Evolutionary conservation across 1,140 invertebrate genomes (phyloP).

Genomic region (Drosophila subpulchrella): DNA sequence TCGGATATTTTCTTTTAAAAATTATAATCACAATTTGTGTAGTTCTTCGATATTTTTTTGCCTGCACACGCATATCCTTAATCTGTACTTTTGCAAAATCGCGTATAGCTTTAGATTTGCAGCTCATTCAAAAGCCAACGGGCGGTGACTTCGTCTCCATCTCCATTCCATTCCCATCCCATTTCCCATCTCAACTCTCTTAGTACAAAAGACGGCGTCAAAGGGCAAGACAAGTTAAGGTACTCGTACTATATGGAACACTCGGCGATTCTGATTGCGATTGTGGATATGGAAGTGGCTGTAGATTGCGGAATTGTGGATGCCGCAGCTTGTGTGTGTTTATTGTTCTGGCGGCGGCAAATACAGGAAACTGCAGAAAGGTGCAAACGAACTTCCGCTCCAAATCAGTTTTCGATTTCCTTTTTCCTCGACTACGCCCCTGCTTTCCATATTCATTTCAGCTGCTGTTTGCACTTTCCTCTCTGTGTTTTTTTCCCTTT

Average conservation of each 20-base stretch:
- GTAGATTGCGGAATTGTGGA: conserved; percentile 14
- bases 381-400: conserved; percentile 83
- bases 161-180: not conserved
- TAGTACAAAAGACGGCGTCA: conserved; percentile 66
- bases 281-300: conserved; percentile 21
- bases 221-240: conserved; percentile 74
- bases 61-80: conserved; percentile 39
- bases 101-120: conserved; percentile 69
- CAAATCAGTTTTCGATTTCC: conserved; percentile 83
- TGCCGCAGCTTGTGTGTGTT: conserved; percentile 34
- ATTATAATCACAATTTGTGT: too few relatives aligned
- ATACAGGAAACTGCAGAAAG: conserved; percentile 82
- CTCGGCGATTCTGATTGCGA: conserved; percentile 29
- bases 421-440: conserved; percentile 54
- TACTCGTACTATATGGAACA: conserved; percentile 35
- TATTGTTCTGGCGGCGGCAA: conserved; percentile 53
- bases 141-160: conserved; percentile 28
- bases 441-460: conserved; percentile 59
- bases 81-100: conserved; percentile 14
- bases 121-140: conserved; percentile 55
- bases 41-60: not conserved
- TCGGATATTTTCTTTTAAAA: too few relatives aligned
- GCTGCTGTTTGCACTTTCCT: conserved; percentile 49
- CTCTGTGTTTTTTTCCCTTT: conserved; percentile 7
- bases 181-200: conserved; percentile 17